phyloP scores from a whole-genome alignment of 2,113 vertebrate genomes.

The Proteles cristata region DNA sequence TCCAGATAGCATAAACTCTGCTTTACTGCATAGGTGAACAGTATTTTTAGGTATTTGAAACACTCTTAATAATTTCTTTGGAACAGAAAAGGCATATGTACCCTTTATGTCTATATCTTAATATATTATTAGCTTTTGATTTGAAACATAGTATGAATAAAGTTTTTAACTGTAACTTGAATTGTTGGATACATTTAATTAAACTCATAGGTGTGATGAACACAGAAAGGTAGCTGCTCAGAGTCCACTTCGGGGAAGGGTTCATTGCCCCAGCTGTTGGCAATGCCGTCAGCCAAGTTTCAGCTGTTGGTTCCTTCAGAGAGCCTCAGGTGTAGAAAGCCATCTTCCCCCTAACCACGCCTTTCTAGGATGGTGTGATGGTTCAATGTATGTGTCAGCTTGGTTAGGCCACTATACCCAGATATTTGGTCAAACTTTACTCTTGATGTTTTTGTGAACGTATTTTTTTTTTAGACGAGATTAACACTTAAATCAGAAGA shows the following conservation, averaged over 20 bases:
- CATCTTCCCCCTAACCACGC: neutral
- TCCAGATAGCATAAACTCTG: neutral
- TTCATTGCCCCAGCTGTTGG: neutral
- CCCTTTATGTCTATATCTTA: neutral
- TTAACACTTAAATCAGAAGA: neutral
- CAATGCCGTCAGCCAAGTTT: neutral
- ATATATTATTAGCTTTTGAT: neutral
- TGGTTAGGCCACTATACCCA: neutral
- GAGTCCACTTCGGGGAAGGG: neutral
- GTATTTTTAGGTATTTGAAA: neutral
- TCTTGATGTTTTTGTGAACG: neutral
- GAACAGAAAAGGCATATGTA: neutral
- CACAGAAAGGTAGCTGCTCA: neutral
- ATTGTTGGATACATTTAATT: neutral
- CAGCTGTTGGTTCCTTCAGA: neutral
- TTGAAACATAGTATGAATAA: neutral
- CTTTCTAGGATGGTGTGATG: neutral
- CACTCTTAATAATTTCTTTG: neutral
- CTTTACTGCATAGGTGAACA: neutral
- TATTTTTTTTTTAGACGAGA: too few species aligned
- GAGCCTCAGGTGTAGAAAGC: neutral
- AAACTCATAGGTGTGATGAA: neutral
- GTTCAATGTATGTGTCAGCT: neutral
- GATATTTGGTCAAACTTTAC: neutral
- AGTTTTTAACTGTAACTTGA: constrained; percentile 1